Conservation (phyloP, 2,797 vertebrate genomes). For the Acanthurus leucopareius region DNA sequence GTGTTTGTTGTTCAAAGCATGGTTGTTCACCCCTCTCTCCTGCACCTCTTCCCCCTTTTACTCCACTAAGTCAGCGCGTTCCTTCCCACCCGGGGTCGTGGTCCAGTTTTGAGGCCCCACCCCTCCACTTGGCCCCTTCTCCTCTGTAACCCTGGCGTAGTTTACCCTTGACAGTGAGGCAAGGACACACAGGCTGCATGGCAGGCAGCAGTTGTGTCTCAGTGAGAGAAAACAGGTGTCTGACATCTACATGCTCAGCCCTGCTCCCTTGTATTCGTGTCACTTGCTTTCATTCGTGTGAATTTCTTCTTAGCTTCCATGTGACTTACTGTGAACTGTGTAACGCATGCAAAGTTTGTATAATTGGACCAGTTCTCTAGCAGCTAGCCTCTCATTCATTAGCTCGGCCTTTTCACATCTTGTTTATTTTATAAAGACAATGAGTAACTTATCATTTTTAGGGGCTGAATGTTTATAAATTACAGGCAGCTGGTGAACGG, state of each 20-base stretch:
- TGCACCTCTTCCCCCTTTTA: not conserved
- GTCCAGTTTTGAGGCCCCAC: conserved; percentile 64
- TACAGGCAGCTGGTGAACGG: not conserved
- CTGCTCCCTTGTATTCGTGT: conserved; percentile 3
- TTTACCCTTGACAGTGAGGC: conserved; percentile 77
- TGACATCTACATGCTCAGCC: conserved; percentile 1
- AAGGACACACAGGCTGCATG: conserved; percentile 69
- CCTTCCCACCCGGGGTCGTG: conserved; percentile 37
- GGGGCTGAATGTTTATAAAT: not conserved
- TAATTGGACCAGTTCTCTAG: not conserved
- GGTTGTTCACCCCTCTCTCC: conserved; percentile 6
- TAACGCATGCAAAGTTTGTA: not conserved
- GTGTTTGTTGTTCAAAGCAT: conserved; percentile 70
- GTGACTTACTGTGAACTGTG: not conserved
- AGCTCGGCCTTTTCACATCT: not conserved
- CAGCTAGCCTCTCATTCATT: not conserved
- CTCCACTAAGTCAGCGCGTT: conserved; percentile 39
- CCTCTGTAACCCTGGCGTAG: conserved; percentile 73
- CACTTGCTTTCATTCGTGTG: no score
- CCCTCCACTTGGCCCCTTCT: conserved; percentile 46
- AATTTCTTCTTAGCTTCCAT: conserved; percentile 7
- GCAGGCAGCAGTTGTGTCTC: conserved; percentile 65
- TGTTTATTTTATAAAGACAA: not conserved
- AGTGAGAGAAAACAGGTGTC: conserved; percentile 66
- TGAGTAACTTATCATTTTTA: conserved; percentile 2